phyloP scores from a whole-genome alignment of 2,113 vertebrate genomes.

The Salminus brasiliensis region DNA sequence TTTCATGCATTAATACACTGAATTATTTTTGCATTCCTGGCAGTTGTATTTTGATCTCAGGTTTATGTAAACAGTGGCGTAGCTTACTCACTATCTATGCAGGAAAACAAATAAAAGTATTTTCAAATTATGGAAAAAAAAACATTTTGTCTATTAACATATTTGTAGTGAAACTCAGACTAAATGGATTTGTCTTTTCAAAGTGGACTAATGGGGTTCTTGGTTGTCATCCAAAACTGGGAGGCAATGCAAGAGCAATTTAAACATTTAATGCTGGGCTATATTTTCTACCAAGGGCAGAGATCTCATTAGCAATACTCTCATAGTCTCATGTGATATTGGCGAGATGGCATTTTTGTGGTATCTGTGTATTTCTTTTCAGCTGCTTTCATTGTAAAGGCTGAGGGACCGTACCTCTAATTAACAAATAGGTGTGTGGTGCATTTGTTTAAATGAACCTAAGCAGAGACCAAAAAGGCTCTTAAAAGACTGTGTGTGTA shows the following conservation, averaged over 20 bases:
- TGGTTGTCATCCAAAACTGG: conserved; percentile 70
- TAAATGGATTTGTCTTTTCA: conserved; percentile 71
- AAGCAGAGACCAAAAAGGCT: conserved; percentile 69
- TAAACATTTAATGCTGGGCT: conserved; percentile 63
- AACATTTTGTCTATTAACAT: conserved; percentile 55
- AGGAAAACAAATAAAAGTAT: conserved; percentile 47
- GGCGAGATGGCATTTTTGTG: conserved; percentile 30
- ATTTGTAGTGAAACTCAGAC: conserved; percentile 63
- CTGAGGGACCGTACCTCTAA: conserved; percentile 8
- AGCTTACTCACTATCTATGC: no score
- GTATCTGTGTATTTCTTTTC: conserved; percentile 53
- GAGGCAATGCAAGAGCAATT: conserved; percentile 64
- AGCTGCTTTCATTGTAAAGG: conserved; percentile 44
- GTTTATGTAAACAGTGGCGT: neutral
- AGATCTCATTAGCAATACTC: conserved; percentile 67
- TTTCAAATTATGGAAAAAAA: neutral
- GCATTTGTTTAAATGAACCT: conserved; percentile 72
- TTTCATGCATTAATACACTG: no score
- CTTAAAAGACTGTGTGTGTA: conserved; percentile 62
- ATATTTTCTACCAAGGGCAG: conserved; percentile 68
- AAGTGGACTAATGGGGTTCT: conserved; percentile 75
- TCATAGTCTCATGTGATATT: conserved; percentile 49
- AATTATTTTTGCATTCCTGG: no score
- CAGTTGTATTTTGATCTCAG: neutral
- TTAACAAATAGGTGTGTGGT: conserved; percentile 60